Conservation (phyloP, 30 jellyfish, hydroid and myxozoan genomes). For the Hydra vulgaris region DNA sequence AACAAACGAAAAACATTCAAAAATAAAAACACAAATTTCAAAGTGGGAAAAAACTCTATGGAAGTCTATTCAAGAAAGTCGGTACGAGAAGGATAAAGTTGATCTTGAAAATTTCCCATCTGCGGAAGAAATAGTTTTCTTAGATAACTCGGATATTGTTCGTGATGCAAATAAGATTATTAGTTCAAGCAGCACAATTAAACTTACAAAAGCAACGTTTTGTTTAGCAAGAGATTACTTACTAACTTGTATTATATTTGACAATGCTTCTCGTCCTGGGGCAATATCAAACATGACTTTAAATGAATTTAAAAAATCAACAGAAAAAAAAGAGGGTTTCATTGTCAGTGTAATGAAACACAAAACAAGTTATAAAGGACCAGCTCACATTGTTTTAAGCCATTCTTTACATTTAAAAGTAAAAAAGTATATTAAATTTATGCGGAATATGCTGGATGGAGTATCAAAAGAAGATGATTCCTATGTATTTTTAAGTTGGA, state of each 20-base stretch:
- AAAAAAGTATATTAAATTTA: not conserved
- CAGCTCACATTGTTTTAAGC: conserved; percentile 15
- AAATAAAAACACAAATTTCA: too few species aligned
- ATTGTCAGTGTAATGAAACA: conserved; percentile 14
- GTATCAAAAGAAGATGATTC: not conserved
- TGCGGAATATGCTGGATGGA: conserved; percentile 12
- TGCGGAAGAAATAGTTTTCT: too few species aligned
- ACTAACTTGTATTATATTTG: not conserved
- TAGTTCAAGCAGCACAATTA: too few species aligned
- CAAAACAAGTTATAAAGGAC: conserved; percentile 18
- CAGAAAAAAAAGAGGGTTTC: conserved; percentile 6
- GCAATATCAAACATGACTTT: conserved; percentile 25
- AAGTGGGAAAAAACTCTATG: too few species aligned
- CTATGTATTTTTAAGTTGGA: conserved; percentile 13
- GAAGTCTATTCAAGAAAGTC: too few species aligned
- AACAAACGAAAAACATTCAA: too few species aligned
- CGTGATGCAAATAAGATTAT: too few species aligned
- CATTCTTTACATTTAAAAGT: not conserved
- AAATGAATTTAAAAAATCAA: conserved; percentile 11
- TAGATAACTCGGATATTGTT: too few species aligned
- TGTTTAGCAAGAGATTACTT: not conserved
- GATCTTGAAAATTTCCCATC: too few species aligned
- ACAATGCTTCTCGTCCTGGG: conserved; percentile 26
- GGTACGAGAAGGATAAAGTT: too few species aligned
- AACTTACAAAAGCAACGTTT: not conserved